Evolutionary conservation across 2,113 vertebrate species (phyloP).

Genomic region (Anhinga rufa): DNA sequence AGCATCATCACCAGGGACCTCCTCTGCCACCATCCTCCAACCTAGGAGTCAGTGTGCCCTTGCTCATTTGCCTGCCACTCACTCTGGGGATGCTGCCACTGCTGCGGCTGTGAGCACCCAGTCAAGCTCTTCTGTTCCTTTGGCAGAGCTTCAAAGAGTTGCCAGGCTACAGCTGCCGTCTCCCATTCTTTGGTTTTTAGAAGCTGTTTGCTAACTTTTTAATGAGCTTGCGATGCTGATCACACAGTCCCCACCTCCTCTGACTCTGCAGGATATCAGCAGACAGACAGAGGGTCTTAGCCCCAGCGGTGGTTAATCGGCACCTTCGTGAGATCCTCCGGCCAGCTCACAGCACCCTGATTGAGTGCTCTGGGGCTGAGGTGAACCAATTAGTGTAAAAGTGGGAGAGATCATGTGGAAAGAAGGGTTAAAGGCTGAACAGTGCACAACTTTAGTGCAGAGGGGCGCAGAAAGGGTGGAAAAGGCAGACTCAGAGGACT

Average conservation of each 20-base stretch:
- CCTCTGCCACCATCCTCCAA: background rate
- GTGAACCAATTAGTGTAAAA: slow-evolving; percentile 18
- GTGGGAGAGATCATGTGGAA: background rate
- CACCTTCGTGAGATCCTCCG: background rate
- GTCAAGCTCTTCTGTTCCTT: background rate
- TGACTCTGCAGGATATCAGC: background rate
- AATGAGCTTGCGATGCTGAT: background rate
- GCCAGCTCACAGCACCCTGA: background rate
- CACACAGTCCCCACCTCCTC: background rate
- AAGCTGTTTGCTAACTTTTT: background rate
- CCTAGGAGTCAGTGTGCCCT: background rate
- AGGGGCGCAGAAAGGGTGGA: background rate
- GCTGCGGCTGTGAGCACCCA: background rate
- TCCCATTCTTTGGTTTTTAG: background rate
- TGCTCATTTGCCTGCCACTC: background rate
- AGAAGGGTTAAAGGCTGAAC: background rate
- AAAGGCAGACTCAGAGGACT: background rate
- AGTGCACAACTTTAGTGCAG: background rate
- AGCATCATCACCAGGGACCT: background rate
- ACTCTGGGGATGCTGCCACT: rapidly evolving
- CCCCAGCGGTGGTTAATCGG: background rate
- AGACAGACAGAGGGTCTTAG: background rate
- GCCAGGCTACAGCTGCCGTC: background rate
- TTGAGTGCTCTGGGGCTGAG: background rate
- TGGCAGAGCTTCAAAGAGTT: background rate